Base-by-base conservation (phyloP, 2,888 invertebrate genomes). In the Eupelmus urozonus region DNA sequence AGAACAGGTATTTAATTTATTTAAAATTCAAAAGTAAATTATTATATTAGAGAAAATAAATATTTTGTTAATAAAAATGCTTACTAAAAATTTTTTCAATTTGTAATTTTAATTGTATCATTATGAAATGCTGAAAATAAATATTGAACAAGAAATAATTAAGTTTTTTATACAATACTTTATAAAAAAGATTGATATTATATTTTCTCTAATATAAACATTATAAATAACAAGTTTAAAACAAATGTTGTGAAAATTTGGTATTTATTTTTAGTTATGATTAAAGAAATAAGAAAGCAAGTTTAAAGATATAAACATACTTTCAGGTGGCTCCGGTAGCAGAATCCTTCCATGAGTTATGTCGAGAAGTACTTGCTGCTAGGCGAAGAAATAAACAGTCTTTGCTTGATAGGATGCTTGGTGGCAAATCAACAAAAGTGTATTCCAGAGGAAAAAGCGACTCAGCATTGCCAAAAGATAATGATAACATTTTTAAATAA, bases 391-490 rank as follows among this genome's bases (percentile, higher is more conserved):
- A 95, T 83, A 97, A 97, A 88, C 96, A 96, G 87, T 96, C 96
- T 66, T 88, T 96, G 2, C 85, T 92, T 73, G 89, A 89, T 74
- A 91, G 97, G 78, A 96, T 97, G 95, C 91, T 97, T 62, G 96
- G 96, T 42, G 93, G 94, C 27, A 94, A 94, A 88, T 92, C 93
- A 1, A 93, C 93, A 0, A 91, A 94, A 81, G 94, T 95, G 63
- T 97, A 96, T 89, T 95, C 94, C 18, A 92, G 96, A 77, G 96
- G 96, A 62, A 97, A 97, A 89, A 97, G 96, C 90, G 96, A 97
- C 87, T 96, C 95, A 86, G 96, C 96, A 40, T 90, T 97, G 82
- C 96, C 96, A 70, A 81, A 81, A 70, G 80, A 81, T 67, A 71
- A 40, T 51, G 34, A 53, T 62, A 13, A 53, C 29, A 13, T 34